phyloP scores from a whole-genome alignment of 2,797 vertebrate genomes.

The Dipus sagitta region DNA sequence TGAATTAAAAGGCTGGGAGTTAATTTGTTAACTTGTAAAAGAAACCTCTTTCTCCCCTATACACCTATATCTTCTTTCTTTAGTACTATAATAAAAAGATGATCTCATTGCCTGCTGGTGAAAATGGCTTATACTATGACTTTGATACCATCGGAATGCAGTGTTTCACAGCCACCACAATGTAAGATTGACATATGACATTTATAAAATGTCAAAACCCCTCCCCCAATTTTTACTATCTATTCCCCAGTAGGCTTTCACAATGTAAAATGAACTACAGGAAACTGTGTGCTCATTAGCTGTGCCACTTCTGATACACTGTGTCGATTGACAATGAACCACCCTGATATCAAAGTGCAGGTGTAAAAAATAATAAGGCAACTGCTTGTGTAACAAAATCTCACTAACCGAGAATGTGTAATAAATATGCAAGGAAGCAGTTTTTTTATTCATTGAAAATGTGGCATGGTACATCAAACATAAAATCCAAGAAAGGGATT shows the following conservation, averaged over 20 bases:
- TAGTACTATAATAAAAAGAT: slow-evolving; percentile 71
- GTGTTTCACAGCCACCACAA: slow-evolving; percentile 69
- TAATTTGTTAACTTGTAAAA: not conserved
- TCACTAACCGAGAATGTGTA: slow-evolving; percentile 75
- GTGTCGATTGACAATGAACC: slow-evolving; percentile 76
- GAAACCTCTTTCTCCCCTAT: not conserved
- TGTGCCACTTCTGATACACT: slow-evolving; percentile 74
- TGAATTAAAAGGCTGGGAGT: slow-evolving; percentile 32
- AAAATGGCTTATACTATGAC: slow-evolving; percentile 64
- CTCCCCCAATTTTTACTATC: slow-evolving; percentile 76
- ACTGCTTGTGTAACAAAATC: slow-evolving; percentile 79
- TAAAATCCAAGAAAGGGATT: slow-evolving; percentile 71
- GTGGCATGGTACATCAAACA: slow-evolving; percentile 77
- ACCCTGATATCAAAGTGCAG: slow-evolving; percentile 81
- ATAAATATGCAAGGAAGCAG: slow-evolving; percentile 78
- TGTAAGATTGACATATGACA: slow-evolving; percentile 80
- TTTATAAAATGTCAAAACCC: slow-evolving; percentile 83
- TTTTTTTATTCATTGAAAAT: slow-evolving; percentile 77
- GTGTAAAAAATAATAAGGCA: slow-evolving; percentile 84
- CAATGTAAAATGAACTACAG: slow-evolving; percentile 72
- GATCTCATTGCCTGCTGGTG: slow-evolving; percentile 72
- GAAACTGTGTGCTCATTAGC: slow-evolving; percentile 81
- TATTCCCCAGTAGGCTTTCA: slow-evolving; percentile 74
- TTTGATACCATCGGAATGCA: slow-evolving; percentile 66
- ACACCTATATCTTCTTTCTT: slow-evolving; percentile 62